phyloP scores from a whole-genome alignment of 2,797 vertebrate genomes.

The Tokudaia tokunoshimensis region DNA sequence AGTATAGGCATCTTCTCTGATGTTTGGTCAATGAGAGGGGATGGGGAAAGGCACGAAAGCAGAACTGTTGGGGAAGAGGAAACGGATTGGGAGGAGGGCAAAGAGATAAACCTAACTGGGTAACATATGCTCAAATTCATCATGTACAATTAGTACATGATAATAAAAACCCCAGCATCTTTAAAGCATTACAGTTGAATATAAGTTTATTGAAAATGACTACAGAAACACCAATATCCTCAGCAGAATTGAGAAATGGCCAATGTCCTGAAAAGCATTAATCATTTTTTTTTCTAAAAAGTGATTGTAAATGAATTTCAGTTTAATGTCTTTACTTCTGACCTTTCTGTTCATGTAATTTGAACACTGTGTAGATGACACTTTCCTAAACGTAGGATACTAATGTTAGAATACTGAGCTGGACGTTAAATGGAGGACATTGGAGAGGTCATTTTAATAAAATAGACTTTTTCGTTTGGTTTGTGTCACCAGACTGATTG shows the following conservation, averaged over 20 bases:
- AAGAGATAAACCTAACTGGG: background rate
- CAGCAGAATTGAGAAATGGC: background rate
- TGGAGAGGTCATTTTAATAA: conserved; percentile 8
- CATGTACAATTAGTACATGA: background rate
- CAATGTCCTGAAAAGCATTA: background rate
- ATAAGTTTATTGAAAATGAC: background rate
- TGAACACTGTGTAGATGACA: background rate
- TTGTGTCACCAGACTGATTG: background rate
- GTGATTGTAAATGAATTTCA: conserved; percentile 41
- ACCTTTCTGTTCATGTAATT: background rate
- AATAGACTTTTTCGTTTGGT: background rate
- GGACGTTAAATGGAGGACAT: background rate
- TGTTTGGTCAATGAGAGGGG: background rate
- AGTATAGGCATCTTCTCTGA: too few relatives aligned
- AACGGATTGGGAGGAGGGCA: rapidly evolving
- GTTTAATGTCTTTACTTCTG: conserved; percentile 1
- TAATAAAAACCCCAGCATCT: background rate
- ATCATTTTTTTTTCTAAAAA: background rate
- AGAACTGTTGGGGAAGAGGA: background rate
- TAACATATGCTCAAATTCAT: background rate
- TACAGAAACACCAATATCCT: background rate
- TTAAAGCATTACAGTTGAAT: background rate
- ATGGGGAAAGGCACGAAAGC: background rate
- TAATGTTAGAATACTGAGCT: conserved; percentile 13
- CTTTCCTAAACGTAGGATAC: conserved; percentile 25